These are phyloP conservation scores for Hecatera dysodea DNA, from an alignment of 2,888 invertebrate genomes.

Conservation along the genomic window DNA sequence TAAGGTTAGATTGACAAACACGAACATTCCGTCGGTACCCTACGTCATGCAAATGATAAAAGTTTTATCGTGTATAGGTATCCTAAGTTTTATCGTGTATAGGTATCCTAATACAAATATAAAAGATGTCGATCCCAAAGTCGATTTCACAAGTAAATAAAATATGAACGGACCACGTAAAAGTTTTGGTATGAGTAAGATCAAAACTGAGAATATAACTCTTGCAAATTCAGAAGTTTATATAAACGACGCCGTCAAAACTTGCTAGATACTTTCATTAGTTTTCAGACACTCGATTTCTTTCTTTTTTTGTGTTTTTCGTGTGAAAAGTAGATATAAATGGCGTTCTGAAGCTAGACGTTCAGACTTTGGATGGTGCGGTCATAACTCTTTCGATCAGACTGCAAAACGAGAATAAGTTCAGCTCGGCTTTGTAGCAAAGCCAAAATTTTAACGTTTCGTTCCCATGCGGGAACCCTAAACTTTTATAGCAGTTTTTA, in stretches of 20 bases:
- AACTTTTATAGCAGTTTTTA: slow-evolving; percentile 13
- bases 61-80: slow-evolving; percentile 57
- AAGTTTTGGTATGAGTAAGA: slow-evolving; percentile 73
- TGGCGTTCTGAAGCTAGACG: slow-evolving; percentile 34
- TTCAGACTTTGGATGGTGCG: slow-evolving; percentile 6
- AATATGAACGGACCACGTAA: slow-evolving; percentile 65
- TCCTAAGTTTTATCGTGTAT: slow-evolving; percentile 54
- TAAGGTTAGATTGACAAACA: slow-evolving; percentile 36
- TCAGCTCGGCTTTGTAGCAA: slow-evolving; percentile 9
- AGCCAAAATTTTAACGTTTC: slow-evolving; percentile 5
- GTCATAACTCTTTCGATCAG: slow-evolving; percentile 38
- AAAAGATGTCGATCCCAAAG: slow-evolving; percentile 63
- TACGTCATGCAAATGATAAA: slow-evolving; percentile 48
- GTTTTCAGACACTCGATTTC: slow-evolving; percentile 63
- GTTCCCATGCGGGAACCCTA: slow-evolving; percentile 6
- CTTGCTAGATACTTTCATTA: slow-evolving; percentile 68
- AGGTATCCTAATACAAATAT: slow-evolving; percentile 47
- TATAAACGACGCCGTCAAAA: slow-evolving; percentile 71
- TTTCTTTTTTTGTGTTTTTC: slow-evolving; percentile 53
- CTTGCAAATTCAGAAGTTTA: slow-evolving; percentile 77
- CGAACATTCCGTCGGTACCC: slow-evolving; percentile 36
- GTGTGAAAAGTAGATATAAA: slow-evolving; percentile 49
- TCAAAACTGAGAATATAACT: slow-evolving; percentile 76
- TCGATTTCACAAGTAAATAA: slow-evolving; percentile 70
- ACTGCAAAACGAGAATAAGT: slow-evolving; percentile 20